Percentiles rank a stretch among this genome's conserved stretches.
Conservation (phyloP, 2,797 vertebrate species). For the Euthynnus affinis region DNA sequence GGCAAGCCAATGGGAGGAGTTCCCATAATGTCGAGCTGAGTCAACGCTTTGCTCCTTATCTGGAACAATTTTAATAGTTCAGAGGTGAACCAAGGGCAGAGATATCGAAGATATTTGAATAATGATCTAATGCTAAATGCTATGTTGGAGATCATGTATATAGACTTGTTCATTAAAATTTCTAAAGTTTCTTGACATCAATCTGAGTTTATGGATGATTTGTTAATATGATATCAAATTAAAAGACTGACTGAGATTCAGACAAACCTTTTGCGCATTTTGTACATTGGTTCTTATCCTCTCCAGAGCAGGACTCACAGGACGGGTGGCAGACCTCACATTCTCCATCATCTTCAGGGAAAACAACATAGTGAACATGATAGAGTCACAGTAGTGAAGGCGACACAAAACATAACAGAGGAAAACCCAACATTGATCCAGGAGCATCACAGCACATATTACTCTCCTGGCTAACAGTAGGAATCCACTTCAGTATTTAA, state of each 20-base stretch:
- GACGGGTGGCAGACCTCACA: conserved; percentile 86
- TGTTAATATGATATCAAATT: no score
- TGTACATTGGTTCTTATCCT: conserved; percentile 82
- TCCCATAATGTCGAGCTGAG: no score
- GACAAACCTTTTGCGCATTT: conserved; percentile 89
- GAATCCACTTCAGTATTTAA: not conserved
- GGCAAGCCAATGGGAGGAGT: no score
- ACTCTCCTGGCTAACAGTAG: not conserved
- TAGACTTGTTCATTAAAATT: no score
- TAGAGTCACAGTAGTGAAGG: not conserved
- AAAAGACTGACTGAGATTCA: not conserved
- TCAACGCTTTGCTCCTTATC: no score
- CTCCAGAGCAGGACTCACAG: conserved; percentile 89
- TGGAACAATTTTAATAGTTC: no score
- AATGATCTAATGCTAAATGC: no score
- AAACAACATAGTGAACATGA: conserved; percentile 16
- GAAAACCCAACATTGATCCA: not conserved
- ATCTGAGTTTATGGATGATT: no score
- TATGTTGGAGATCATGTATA: no score
- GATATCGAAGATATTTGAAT: no score
- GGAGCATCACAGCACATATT: not conserved
- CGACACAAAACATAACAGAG: not conserved
- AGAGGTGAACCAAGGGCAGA: no score
- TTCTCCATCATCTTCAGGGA: conserved; percentile 75
- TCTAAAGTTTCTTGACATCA: no score